Base-by-base conservation (phyloP, 1,140 invertebrate species). In the Monomorium pharaonis region DNA sequence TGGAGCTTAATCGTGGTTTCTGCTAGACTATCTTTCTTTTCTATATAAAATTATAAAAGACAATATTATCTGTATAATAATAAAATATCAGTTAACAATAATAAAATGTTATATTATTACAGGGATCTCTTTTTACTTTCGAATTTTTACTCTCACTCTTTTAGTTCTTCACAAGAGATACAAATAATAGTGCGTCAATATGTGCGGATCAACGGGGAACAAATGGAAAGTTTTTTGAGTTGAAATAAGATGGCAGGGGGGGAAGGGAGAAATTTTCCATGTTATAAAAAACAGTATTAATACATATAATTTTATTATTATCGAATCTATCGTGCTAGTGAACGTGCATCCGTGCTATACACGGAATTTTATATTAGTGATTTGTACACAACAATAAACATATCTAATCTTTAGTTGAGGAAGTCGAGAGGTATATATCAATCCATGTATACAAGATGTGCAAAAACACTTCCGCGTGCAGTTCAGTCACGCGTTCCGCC, bases 401-500 rank as follows among this genome's bases (percentile, higher is more conserved):
- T 18, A 37, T 51, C n/a, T 37, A 12, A 16, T 30, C 16, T 51
- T 21, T 74, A 44, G n/a, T 72, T 7, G 69, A 33, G 65, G 24
- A 84, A 76, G 10, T 18, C 44, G 42, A 49, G 42, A 49, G 56
- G 16, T 3, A 14, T 16, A 54, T 37, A 62, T 3, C 70, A 42
- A n/a, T n/a, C n/a, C 24, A 24, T 21, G 54, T 21, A 21, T 37
- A 37, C 18, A 14, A 42, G 12, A 27, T 33, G 33, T 37, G 14
- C 30, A 42, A 54, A 63, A 56, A 56, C 33, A 51, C 37, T 89
- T 88, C 87, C 87, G 76, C 62, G 70, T 80, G 49, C 6, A 49
- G 6, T 5, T 30, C 12, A 56, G 65, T 80, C 77, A 80, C 63
- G 83, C n/a, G n/a, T n/a, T 72, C 56, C 78, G 56, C 60, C 54